Base-by-base conservation (phyloP, 2,888 invertebrate genomes). In the Drosophila macrothrix region DNA sequence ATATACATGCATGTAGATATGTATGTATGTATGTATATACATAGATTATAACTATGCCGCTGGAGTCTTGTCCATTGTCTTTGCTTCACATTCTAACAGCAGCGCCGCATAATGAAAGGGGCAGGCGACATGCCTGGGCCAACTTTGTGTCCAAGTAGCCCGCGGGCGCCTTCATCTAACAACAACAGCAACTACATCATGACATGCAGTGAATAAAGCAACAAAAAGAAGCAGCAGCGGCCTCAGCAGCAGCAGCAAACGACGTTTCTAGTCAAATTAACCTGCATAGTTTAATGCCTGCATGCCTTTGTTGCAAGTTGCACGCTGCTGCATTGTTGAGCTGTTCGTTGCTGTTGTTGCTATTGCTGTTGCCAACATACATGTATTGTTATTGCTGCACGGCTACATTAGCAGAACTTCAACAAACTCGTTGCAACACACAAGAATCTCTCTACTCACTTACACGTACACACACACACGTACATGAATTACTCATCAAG, bases 251-350 rank as follows among this genome's bases (percentile, higher is more conserved):
- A 46, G n/a, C 52, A 50, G 64, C 76, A 78, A 81, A 75, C 66
- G 73, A 67, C 76, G 73, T 76, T 82, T 80, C 75, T 73, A 88
- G 90, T 82, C 83, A 82, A 88, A 88, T 88, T 88, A 88, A 90
- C 84, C 83, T 87, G 77, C 83, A 89, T 89, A 89, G 90, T 83
- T 83, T 83, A 82, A 84, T 84, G 75, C 65, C 74, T 72, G 73
- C 73, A 76, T 75, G 80, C 70, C 55, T 73, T 72, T 79, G 75
- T 74, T 80, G 73, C 56, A 9, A 14, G 56, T 56, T 70, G 58
- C 46, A 68, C 61, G 63, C 62, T 54, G 55, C 41, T 58, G 62
- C 61, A 75, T 73, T 73, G 78, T 76, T 66, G 63, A 12, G 55
- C 58, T 65, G 60, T 25, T 50, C 29, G 56, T 52, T 71, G 55